Percentiles rank a stretch among this genome's conserved stretches.
Evolutionary conservation across 2,113 vertebrate genomes (phyloP).

Genomic region (Bungarus multicinctus): DNA sequence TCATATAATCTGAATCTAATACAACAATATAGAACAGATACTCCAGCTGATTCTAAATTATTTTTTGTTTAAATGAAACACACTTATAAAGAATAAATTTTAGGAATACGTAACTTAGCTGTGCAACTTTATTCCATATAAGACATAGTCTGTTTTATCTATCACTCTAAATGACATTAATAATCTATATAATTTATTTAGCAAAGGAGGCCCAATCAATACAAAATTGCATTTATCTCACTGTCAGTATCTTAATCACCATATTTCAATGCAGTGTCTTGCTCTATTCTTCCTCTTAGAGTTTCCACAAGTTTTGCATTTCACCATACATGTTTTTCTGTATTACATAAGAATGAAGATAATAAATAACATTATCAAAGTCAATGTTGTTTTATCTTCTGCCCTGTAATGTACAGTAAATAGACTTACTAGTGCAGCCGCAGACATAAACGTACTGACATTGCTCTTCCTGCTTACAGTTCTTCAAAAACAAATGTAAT

Average conservation of each 20-base stretch:
- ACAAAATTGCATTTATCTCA: background rate
- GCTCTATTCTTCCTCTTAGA: background rate
- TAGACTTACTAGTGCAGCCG: background rate
- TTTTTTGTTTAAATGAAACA: slow-evolving; percentile 3
- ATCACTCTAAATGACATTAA: background rate
- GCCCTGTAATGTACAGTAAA: background rate
- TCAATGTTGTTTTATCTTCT: background rate
- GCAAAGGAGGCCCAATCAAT: background rate
- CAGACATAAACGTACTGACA: background rate
- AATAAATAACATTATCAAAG: background rate
- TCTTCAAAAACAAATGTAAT: background rate
- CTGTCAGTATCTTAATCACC: background rate
- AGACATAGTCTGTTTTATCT: background rate
- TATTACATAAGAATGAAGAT: background rate
- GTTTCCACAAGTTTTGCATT: background rate
- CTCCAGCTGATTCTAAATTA: background rate
- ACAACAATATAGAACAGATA: background rate
- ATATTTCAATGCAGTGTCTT: background rate
- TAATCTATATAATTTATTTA: background rate
- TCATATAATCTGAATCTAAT: slow-evolving; percentile 35
- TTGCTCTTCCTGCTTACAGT: background rate
- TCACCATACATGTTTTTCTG: background rate
- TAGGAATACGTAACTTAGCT: background rate
- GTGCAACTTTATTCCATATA: background rate
- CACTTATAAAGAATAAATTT: background rate